Evolutionary conservation across 2,888 invertebrate genomes (phyloP), one percentile per base, ranked within the genome.

Genomic region (Sesia bembeciformis): DNA sequence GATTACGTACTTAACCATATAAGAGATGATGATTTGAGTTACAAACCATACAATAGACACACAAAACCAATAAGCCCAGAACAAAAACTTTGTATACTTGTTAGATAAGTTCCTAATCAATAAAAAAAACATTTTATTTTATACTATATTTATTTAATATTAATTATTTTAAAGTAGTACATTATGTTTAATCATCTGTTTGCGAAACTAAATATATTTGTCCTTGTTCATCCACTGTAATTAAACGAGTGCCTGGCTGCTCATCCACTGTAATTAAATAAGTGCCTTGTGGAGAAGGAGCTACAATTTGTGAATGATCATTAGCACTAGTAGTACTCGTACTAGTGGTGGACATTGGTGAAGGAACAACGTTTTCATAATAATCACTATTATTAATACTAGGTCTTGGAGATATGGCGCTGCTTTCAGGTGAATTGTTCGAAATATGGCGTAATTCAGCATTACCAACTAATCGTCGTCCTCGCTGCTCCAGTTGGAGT

Each of bases 401-500:
- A 49, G 49, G 49, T 49, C 49, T 49, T 40, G 40, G 4, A 49
- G 49, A 49, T 49, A 49, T 49, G 5, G 49, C n/a, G 49, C 49
- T 49, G 49, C 49, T 52, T 51, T 38, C 43, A 42, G 56, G 50
- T 51, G 51, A 53, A 53, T 54, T 42, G 53, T 53, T 54, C 4
- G 53, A 52, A 53, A 57, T 57, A 53, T 56, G 50, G 50, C 59
- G 60, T 39, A 64, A 59, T 62, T 65, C 62, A 46, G 64, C 62
- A 49, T 65, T 64, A 57, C 65, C 63, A 52, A 66, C 61, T 49
- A 62, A 60, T 41, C 63, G 56, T 8, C 62, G 62, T n/a, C 68
- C 64, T 59, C 69, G 59, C 60, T 69, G 52, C 54, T 65, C 64
- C 53, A 72, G 52, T 56, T 62, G 58, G 51, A 56, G 66, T 59